Base-by-base conservation (phyloP, 2,888 invertebrate species). In the Tyria jacobaeae region DNA sequence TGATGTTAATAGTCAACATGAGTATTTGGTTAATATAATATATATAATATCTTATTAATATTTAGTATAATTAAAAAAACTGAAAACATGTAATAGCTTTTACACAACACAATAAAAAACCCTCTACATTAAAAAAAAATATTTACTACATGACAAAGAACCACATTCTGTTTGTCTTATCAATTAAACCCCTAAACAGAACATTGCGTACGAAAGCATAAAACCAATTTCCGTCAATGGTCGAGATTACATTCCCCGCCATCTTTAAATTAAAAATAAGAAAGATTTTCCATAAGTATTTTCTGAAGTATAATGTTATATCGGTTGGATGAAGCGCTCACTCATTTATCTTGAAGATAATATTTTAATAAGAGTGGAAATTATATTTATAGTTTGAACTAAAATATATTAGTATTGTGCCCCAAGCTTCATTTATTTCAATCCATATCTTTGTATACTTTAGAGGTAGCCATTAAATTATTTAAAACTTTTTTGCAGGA, bases 211-310 rank as follows among this genome's bases (percentile, higher is more conserved):
- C 60, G 64, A 63, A 63, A 60, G 59, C 62, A 64, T 55, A 66
- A 77, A 75, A 75, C 69, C 78, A 75, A 75, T 75, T 75, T 75
- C 75, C 70, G 56, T 53, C 27, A 64, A 39, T 75, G 49, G 64
- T 47, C 55, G 34, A 68, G 73, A 78, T 75, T 75, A 72, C 65
- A 57, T 61, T 50, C 60, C 57, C 61, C 62, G 64, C 39, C 58
- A 71, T 75, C 62, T 78, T 75, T 75, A 78, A 78, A 75, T 75
- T 69, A 75, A 75, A 77, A 78, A 72, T 69, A 72, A 66, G 69
- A 69, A 68, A 71, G 68, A 68, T 63, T 66, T 59, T 74, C 56
- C 57, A 54, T 58, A 68, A 64, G 66, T 65, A 70, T 25, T 57
- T 60, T 66, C 50, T 69, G 58, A 17, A 54, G 60, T 54, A 47